A percentile compares a stretch with the other conserved stretches of the same genome.
Evolutionary conservation across 1,140 invertebrate genomes (phyloP).

Genomic region (Drosophila ficusphila): DNA sequence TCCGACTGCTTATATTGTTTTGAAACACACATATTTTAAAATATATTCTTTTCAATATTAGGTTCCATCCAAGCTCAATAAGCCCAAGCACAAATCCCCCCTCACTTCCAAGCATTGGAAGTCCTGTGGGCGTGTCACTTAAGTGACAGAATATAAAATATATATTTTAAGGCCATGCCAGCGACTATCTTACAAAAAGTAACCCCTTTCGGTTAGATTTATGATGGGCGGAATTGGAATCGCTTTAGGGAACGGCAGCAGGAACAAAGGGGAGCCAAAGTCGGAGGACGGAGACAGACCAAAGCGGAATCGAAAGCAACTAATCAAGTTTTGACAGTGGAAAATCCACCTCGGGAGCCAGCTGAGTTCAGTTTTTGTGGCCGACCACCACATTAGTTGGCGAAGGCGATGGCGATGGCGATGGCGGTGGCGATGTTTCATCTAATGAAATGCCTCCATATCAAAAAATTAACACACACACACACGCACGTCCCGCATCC

Average conservation of each 20-base stretch:
- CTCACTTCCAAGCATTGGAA: neutral
- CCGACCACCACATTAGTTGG: constrained; percentile 15
- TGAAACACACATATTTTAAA: neutral
- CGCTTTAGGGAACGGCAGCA: constrained; percentile 18
- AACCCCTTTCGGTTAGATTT: constrained; percentile 71
- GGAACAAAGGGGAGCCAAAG: constrained; percentile 11
- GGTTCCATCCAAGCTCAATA: neutral
- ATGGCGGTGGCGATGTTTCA: constrained; percentile 44
- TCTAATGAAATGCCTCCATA: constrained; percentile 70
- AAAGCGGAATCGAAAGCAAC: constrained; percentile 65
- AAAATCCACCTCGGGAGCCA: constrained; percentile 73
- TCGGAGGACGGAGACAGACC: constrained; percentile 11
- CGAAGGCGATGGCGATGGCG: constrained; percentile 6
- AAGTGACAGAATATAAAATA: constrained; percentile 67
- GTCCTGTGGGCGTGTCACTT: constrained; percentile 48
- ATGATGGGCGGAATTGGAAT: constrained; percentile 60
- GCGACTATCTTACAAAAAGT: constrained; percentile 46
- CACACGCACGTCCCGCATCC: constrained; percentile 32
- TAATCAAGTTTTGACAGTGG: constrained; percentile 77
- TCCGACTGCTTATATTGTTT: too few relatives aligned
- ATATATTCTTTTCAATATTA: neutral
- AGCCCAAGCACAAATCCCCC: neutral
- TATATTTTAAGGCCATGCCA: constrained; percentile 45
- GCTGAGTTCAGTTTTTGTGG: constrained; percentile 37
- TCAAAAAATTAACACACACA: constrained; percentile 38